Conservation (phyloP, 2,113 vertebrate species). For the Oncorhynchus mykiss region DNA sequence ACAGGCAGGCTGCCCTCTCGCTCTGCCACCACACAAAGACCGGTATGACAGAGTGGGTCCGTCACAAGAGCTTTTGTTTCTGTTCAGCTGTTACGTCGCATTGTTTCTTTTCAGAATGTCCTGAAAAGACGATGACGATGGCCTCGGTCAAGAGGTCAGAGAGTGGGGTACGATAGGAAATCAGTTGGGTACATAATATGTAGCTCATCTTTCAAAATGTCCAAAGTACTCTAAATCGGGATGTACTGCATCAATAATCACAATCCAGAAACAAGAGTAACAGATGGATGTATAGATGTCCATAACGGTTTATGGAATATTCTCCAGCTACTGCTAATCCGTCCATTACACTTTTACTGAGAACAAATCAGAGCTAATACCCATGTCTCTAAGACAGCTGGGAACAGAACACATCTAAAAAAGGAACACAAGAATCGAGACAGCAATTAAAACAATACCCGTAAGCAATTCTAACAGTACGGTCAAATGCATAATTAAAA, state of each 20-base stretch:
- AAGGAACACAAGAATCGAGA: neutral
- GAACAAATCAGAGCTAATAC: neutral
- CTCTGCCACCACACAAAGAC: slow-evolving; percentile 44
- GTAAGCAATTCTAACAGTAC: no score
- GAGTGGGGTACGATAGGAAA: neutral
- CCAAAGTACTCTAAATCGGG: neutral
- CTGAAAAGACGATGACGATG: slow-evolving; percentile 3
- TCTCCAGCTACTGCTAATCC: neutral
- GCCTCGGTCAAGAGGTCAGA: neutral
- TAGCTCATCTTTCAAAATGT: neutral
- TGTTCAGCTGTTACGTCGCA: slow-evolving; percentile 22
- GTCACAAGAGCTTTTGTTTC: slow-evolving; percentile 57
- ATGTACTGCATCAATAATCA: neutral
- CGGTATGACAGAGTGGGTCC: slow-evolving; percentile 50
- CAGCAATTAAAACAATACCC: no score
- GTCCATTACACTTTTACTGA: neutral
- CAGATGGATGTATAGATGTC: neutral
- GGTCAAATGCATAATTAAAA: no score
- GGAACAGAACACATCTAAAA: neutral
- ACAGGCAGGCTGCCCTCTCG: slow-evolving; percentile 36
- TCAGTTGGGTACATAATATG: neutral
- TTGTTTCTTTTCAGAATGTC: slow-evolving; percentile 15
- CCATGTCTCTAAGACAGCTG: neutral
- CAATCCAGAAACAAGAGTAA: neutral
- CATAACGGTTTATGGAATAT: neutral